phyloP scores from a whole-genome alignment of 2,888 invertebrate genomes.

The Hyposoter dolosus region DNA sequence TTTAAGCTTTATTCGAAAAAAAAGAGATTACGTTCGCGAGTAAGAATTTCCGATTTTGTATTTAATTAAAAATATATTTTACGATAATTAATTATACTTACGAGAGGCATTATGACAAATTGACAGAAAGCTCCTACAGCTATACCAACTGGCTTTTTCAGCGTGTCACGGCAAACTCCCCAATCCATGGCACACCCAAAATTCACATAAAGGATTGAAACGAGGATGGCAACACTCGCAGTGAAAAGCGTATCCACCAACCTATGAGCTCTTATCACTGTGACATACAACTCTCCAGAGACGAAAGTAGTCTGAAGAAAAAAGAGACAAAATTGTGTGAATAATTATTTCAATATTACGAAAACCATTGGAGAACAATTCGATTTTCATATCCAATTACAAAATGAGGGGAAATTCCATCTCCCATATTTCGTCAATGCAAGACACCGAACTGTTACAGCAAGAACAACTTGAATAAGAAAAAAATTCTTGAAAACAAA shows the following conservation, averaged over 20 bases:
- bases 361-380: background rate
- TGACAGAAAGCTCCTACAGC: slow-evolving; percentile 92
- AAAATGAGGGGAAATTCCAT: background rate
- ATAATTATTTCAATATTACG: background rate
- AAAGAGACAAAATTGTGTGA: background rate
- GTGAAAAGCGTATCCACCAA: slow-evolving; percentile 91
- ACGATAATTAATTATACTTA: slow-evolving; percentile 38
- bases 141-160: slow-evolving; percentile 92
- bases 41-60: background rate
- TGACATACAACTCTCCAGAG: slow-evolving; percentile 84
- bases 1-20: background rate
- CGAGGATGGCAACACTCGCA: slow-evolving; percentile 90
- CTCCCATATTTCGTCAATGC: background rate
- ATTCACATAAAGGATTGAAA: slow-evolving; percentile 94
- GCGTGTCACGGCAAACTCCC: slow-evolving; percentile 88
- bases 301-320: slow-evolving; percentile 63
- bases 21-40: background rate
- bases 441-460: background rate
- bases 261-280: slow-evolving; percentile 87
- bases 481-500: background rate
- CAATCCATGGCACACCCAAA: slow-evolving; percentile 96
- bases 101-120: slow-evolving; percentile 93
- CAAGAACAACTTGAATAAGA: background rate
- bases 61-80: background rate
- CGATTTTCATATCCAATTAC: background rate